Percentiles rank a stretch among this genome's conserved stretches.
Conservation (phyloP, 1,140 invertebrate species). For the Caenorhabditis brenneri region DNA sequence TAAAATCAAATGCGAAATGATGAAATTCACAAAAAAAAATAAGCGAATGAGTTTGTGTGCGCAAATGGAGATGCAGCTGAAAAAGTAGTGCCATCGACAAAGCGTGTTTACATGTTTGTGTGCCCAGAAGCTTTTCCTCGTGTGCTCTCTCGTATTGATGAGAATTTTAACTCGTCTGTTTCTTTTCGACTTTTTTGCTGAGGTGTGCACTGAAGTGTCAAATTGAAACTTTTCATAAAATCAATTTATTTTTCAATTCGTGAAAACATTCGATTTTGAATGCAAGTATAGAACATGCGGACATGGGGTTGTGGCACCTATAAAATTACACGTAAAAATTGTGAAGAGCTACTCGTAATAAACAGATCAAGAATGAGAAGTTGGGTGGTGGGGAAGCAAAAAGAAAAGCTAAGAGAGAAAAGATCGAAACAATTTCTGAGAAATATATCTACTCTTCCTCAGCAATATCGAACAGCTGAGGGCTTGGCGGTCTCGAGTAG, state of each 20-base stretch:
- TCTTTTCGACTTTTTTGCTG: too few species aligned
- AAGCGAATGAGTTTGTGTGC: too few species aligned
- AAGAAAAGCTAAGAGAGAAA: neutral
- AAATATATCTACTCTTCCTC: slow-evolving; percentile 31
- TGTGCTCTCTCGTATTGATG: too few species aligned
- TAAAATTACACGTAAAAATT: slow-evolving; percentile 29
- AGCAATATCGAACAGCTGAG: slow-evolving; percentile 29
- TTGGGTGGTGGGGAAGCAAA: neutral
- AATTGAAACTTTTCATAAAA: neutral
- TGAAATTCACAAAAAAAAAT: too few species aligned
- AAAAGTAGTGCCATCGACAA: too few species aligned
- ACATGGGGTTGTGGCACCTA: neutral
- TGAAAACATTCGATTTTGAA: neutral
- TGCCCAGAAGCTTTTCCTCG: too few species aligned
- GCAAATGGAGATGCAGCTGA: too few species aligned
- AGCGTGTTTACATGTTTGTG: too few species aligned
- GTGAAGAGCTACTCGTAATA: slow-evolving; percentile 17
- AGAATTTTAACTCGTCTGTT: too few species aligned
- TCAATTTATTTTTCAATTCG: neutral
- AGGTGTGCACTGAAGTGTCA: too few species aligned
- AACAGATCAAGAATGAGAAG: slow-evolving; percentile 13
- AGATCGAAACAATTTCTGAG: neutral
- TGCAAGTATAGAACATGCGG: neutral
- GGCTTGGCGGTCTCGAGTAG: slow-evolving; percentile 22
- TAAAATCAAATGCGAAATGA: too few species aligned